These are phyloP conservation scores for Drepana arcuata DNA, from an alignment of 1,140 invertebrate species.

Conservation along the genomic window DNA sequence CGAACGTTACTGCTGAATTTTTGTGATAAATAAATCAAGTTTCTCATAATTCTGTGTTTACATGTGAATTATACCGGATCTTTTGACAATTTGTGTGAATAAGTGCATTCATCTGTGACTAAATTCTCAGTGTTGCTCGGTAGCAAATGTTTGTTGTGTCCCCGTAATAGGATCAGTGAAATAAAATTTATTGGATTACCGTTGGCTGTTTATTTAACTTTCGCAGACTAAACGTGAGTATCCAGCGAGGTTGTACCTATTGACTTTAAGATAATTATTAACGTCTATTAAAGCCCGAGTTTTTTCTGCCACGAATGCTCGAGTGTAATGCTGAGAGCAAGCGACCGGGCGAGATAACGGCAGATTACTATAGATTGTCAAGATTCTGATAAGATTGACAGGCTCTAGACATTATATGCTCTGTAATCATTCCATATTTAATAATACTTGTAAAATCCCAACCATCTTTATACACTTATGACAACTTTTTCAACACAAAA, in stretches of 20 bases:
- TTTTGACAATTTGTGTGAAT: slow-evolving; percentile 35
- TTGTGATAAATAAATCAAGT: slow-evolving; percentile 46
- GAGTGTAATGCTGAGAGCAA: slow-evolving; percentile 32
- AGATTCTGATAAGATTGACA: slow-evolving; percentile 58
- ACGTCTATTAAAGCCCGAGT: slow-evolving; percentile 3
- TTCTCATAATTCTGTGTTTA: slow-evolving; percentile 42
- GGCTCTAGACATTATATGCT: slow-evolving; percentile 14
- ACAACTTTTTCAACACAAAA: neutral
- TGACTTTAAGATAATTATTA: slow-evolving; percentile 3
- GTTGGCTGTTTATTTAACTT: slow-evolving; percentile 53
- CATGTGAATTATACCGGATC: slow-evolving; percentile 35
- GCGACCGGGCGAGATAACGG: slow-evolving; percentile 56
- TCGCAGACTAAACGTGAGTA: slow-evolving; percentile 43
- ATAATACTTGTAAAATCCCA: neutral
- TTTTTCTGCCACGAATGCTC: slow-evolving; percentile 48
- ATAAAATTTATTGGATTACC: slow-evolving; percentile 64
- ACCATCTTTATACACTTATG: neutral
- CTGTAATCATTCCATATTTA: slow-evolving; percentile 4
- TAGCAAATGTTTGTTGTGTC: slow-evolving; percentile 61
- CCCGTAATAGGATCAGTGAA: slow-evolving; percentile 62
- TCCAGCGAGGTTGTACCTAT: slow-evolving; percentile 9
- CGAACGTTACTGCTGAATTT: slow-evolving; percentile 40
- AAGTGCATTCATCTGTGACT: slow-evolving; percentile 46
- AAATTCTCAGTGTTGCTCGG: slow-evolving; percentile 38
- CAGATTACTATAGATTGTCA: slow-evolving; percentile 50